Percentiles rank a stretch among this genome's conserved stretches.
phyloP scores from a whole-genome alignment of 2,888 invertebrate genomes.

The Mimumesa dahlbomi region DNA sequence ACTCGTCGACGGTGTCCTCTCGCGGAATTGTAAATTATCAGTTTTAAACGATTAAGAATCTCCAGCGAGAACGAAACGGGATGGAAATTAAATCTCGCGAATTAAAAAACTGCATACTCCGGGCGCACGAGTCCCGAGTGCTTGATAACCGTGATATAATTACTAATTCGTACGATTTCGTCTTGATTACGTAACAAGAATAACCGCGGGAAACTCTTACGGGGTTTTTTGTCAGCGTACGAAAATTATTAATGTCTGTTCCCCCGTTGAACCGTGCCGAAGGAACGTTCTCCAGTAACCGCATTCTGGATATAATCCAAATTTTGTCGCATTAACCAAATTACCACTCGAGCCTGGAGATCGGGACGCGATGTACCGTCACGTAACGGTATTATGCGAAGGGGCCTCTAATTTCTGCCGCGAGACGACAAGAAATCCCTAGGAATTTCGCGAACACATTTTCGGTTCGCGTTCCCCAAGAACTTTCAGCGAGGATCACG shows the following conservation, averaged over 20 bases:
- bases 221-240: no score
- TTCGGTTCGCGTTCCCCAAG: slow-evolving; percentile 23
- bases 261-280: slow-evolving; percentile 17
- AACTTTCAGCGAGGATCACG: slow-evolving; percentile 26
- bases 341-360: slow-evolving; percentile 22
- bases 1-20: no score
- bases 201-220: no score
- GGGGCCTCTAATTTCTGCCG: slow-evolving; percentile 39
- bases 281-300: slow-evolving; percentile 2
- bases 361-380: slow-evolving; percentile 40
- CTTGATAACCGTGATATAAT: no score
- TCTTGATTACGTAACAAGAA: no score
- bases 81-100: no score
- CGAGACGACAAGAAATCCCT: slow-evolving; percentile 39
- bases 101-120: no score
- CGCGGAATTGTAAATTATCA: no score
- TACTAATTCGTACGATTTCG: no score
- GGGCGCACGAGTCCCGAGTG: no score
- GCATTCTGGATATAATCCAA: slow-evolving; percentile 47
- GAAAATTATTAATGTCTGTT: neutral
- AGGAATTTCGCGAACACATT: slow-evolving; percentile 32
- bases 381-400: slow-evolving; percentile 46
- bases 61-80: no score
- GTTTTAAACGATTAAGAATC: no score
- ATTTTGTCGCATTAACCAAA: slow-evolving; percentile 46